Evolutionary conservation across 2,113 vertebrate genomes (phyloP).

Genomic region (Eclectus roratus): DNA sequence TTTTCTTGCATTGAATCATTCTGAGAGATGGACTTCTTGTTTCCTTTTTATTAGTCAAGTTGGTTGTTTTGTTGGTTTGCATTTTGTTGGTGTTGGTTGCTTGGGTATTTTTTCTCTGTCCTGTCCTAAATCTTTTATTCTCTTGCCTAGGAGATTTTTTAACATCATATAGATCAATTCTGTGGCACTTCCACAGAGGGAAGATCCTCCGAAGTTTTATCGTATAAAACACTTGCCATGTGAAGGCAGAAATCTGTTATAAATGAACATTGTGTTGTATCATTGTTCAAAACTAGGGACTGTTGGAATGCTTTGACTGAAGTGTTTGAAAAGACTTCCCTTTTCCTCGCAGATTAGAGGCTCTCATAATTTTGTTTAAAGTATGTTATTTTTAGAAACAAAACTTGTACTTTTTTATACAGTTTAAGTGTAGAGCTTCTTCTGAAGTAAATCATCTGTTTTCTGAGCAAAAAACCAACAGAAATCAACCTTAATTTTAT

Average conservation of each 20-base stretch:
- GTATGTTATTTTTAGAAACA: neutral
- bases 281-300: neutral
- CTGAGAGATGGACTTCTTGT: neutral
- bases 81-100: neutral
- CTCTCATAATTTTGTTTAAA: neutral
- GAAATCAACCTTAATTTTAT: neutral
- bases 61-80: rapidly evolving
- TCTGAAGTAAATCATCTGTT: neutral
- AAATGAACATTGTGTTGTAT: neutral
- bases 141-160: neutral
- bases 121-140: neutral
- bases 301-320: neutral
- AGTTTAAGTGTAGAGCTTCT: neutral
- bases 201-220: neutral
- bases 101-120: neutral
- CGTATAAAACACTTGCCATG: neutral
- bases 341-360: neutral
- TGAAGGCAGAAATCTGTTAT: neutral
- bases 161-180: neutral
- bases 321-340: neutral
- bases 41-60: neutral
- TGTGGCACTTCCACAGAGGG: neutral
- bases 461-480: neutral
- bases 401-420: neutral
- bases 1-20: neutral